phyloP scores from a whole-genome alignment of 2,888 invertebrate genomes.

The Acanthosepion pharaonis region DNA sequence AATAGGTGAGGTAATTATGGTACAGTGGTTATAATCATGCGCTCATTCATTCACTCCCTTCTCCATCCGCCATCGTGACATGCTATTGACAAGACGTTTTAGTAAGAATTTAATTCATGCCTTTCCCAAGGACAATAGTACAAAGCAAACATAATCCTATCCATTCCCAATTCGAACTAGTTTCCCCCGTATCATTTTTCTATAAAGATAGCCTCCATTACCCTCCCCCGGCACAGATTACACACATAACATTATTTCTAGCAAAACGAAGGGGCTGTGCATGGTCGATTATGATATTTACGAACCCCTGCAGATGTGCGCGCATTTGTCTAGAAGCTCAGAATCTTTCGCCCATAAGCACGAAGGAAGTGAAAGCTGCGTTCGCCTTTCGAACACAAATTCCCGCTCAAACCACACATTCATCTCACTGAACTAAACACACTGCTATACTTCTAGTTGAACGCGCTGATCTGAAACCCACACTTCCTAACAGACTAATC shows the following conservation, averaged over 20 bases:
- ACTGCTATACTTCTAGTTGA: background rate
- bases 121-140: too few relatives aligned
- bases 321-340: background rate
- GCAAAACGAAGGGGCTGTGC: background rate
- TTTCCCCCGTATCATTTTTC: background rate
- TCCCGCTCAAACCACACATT: background rate
- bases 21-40: too few relatives aligned
- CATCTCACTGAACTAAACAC: background rate
- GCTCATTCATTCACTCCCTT: too few relatives aligned
- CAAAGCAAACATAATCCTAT: background rate
- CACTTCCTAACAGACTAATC: background rate
- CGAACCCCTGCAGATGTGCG: background rate
- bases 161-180: background rate
- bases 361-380: background rate
- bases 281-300: background rate
- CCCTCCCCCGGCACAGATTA: background rate
- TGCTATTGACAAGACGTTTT: too few relatives aligned
- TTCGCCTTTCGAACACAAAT: background rate
- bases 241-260: background rate
- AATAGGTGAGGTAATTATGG: too few relatives aligned
- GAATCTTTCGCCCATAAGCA: background rate
- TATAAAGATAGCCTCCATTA: background rate
- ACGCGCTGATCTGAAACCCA: background rate
- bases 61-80: too few relatives aligned
- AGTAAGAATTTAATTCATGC: too few relatives aligned